Evolutionary conservation across 2,113 vertebrate species (phyloP).

Genomic region (Promerops cafer): DNA sequence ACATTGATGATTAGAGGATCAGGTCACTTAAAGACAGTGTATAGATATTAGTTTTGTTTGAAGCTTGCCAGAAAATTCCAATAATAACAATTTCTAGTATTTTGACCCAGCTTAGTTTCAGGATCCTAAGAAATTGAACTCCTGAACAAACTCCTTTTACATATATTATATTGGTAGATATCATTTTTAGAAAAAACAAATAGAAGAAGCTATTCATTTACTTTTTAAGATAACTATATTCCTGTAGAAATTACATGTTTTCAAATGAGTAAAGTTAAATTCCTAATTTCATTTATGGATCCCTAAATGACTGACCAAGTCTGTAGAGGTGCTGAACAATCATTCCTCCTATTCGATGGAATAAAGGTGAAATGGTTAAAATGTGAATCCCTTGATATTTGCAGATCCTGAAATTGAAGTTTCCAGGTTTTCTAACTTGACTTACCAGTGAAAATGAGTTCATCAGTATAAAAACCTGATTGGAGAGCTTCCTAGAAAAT

Average conservation of each 20-base stretch:
- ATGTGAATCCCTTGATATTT: background rate
- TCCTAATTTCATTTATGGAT: background rate
- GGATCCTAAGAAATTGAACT: background rate
- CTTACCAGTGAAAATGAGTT: background rate
- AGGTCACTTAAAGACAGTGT: background rate
- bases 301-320: background rate
- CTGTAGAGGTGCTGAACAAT: background rate
- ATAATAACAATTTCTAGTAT: background rate
- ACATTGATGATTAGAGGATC: background rate
- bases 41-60: background rate
- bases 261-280: background rate
- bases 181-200: background rate
- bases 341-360: background rate
- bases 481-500: background rate
- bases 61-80: background rate
- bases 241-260: background rate
- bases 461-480: background rate
- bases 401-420: background rate
- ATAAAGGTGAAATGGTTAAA: background rate
- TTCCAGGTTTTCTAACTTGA: background rate
- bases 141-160: background rate
- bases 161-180: background rate
- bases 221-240: background rate
- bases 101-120: background rate
- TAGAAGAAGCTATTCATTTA: rapidly evolving